Evolutionary conservation across 2,888 invertebrate genomes (phyloP), one percentile per base, ranked within the genome.

Genomic region (Camponotus fellah): DNA sequence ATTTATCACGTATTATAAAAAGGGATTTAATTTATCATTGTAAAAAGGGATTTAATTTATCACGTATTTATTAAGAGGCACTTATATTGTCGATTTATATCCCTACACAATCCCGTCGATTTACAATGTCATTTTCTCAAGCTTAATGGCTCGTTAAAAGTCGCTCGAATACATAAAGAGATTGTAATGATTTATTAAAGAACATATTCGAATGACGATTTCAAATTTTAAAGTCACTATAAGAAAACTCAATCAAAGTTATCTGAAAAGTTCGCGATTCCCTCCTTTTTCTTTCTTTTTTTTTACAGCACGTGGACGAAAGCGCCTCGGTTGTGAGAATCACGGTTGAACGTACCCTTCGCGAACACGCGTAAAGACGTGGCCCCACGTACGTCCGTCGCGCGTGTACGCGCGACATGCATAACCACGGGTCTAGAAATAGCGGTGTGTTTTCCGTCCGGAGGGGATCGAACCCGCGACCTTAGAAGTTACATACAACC

Each of bases 391-490:
- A 83, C 68, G 34, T 53, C 81, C 34, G 58, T 49, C 58, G 65
- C 68, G 72, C 80, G 83, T 68, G 75, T 79, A 83, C 74, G 83
- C 74, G 83, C 79, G 71, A 80, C 85, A 76, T 84, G 77, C 79
- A 83, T 83, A 88, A 88, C 87, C 85, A 66, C 87, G 84, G 60
- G 80, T 93, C 93, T 92, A 92, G 92, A 94, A 94, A 94, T 93
- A 93, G 92, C 93, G 79, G 83, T 87, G 92, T 92, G 91, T 93
- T 93, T 93, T 92, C 92, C 92, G 90, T 87, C 46, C 88, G 85
- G 92, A 92, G 94, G 94, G 92, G 93, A 94, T 94, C 93, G 93
- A 94, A 94, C 93, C 90, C 92, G 91, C 91, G 94, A 94, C 94
- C 93, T 93, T 92, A 93, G 89, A 84, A 83, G 85, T 90, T 91